Evolutionary conservation across 2,888 invertebrate genomes (phyloP).

Genomic region (Hirudinaria manillensis): DNA sequence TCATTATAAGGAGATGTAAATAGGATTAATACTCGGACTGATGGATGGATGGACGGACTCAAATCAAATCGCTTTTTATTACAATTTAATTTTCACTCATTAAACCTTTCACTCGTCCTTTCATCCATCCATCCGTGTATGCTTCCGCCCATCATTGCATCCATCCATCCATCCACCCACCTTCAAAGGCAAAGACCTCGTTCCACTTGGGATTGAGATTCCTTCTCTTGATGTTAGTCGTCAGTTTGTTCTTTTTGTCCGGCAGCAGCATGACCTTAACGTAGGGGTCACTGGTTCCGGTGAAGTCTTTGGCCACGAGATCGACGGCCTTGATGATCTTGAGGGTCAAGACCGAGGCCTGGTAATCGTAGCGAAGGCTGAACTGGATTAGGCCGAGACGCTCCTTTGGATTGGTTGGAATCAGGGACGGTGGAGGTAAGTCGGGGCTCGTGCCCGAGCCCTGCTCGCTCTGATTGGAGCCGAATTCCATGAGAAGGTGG

Average conservation of each 20-base stretch:
- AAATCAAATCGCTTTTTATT: too few relatives aligned
- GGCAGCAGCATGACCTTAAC: constrained; percentile 52
- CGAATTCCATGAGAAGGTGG: constrained; percentile 18
- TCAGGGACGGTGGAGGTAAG: background rate
- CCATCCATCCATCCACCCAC: constrained; percentile 38
- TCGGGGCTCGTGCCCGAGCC: background rate
- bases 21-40: too few relatives aligned
- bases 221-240: constrained; percentile 52
- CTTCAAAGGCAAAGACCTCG: constrained; percentile 57
- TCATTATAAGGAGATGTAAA: too few relatives aligned
- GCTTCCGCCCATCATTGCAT: too few relatives aligned
- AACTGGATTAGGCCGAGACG: constrained; percentile 46
- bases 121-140: too few relatives aligned
- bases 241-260: constrained; percentile 48
- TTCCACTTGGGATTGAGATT: constrained; percentile 54
- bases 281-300: constrained; percentile 54
- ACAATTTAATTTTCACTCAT: too few relatives aligned
- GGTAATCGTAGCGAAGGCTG: constrained; percentile 43
- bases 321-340: constrained; percentile 48
- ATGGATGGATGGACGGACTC: too few relatives aligned
- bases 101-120: too few relatives aligned
- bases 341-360: constrained; percentile 45
- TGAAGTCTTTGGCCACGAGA: constrained; percentile 52
- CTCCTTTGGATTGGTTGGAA: constrained; percentile 20
- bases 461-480: constrained; percentile 2